phyloP scores from a whole-genome alignment of 1,140 invertebrate species.

The Drosophila tani region DNA sequence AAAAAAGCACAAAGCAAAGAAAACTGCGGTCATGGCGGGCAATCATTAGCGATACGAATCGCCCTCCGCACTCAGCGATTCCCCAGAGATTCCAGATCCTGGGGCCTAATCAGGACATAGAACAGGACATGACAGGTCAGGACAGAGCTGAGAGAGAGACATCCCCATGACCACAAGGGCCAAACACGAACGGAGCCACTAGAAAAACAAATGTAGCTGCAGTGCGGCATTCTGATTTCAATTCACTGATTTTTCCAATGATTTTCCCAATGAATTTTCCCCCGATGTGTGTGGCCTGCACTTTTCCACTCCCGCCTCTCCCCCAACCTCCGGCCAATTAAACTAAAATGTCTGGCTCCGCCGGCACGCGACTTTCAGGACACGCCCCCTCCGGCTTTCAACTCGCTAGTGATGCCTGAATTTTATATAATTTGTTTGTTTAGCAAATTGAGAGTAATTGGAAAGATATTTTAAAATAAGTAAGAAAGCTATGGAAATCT shows the following conservation, averaged over 20 bases:
- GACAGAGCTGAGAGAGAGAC: neutral
- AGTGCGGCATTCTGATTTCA: conserved; percentile 57
- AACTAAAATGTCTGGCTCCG: conserved; percentile 62
- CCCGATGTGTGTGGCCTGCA: conserved; percentile 19
- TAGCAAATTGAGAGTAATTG: neutral
- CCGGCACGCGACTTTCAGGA: conserved; percentile 57
- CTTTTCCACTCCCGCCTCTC: neutral
- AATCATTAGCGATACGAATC: conserved; percentile 52
- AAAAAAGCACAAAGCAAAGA: conserved; percentile 11
- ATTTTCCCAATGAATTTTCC: neutral
- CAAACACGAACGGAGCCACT: conserved; percentile 14
- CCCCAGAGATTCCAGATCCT: conserved; percentile 31
- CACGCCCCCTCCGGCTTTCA: conserved; percentile 35
- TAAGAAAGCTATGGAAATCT: neutral
- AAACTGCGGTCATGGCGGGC: conserved; percentile 28
- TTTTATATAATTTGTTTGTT: neutral
- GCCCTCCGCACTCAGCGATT: conserved; percentile 37
- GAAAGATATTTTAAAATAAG: neutral
- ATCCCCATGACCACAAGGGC: conserved; percentile 34
- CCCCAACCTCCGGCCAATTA: conserved; percentile 57
- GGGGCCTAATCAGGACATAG: conserved; percentile 47
- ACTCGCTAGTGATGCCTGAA: neutral
- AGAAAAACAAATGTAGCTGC: conserved; percentile 49
- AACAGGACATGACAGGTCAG: conserved; percentile 13
- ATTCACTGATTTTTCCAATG: conserved; percentile 43